Conservation (phyloP, 2,113 vertebrate species). For the Aptenodytes forsteri region DNA sequence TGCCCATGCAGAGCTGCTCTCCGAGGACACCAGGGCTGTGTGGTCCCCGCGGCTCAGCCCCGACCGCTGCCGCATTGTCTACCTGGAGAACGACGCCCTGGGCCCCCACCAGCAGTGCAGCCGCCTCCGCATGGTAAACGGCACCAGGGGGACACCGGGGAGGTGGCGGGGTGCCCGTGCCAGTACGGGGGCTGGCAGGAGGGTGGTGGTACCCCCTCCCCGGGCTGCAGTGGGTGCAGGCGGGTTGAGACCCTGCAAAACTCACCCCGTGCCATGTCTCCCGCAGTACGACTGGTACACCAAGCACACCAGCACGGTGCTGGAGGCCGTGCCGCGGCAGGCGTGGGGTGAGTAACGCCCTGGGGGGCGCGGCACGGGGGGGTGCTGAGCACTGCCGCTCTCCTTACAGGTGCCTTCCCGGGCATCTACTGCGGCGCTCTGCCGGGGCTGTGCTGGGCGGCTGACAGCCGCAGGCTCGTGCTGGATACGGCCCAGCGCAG, state of each 20-base stretch:
- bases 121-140: slow-evolving; percentile 32
- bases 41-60: slow-evolving; percentile 57
- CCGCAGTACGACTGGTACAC: slow-evolving; percentile 39
- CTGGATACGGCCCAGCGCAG: slow-evolving; percentile 61
- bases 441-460: slow-evolving; percentile 76
- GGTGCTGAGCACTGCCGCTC: neutral
- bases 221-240: neutral
- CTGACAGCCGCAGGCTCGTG: slow-evolving; percentile 76
- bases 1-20: slow-evolving; percentile 7
- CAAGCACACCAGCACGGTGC: neutral
- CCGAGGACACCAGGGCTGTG: neutral
- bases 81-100: neutral
- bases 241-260: neutral
- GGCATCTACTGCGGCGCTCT: slow-evolving; percentile 50
- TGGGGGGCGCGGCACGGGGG: too few species aligned
- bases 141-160: fast-evolving
- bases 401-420: slow-evolving; percentile 20
- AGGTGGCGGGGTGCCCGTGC: neutral
- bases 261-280: fast-evolving
- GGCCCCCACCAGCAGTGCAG: slow-evolving; percentile 63
- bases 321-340: slow-evolving; percentile 7
- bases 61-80: neutral
- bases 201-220: neutral
- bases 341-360: neutral
- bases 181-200: neutral